Evolutionary conservation across 2,797 vertebrate genomes (phyloP).

Genomic region (Dendrocincla tyrannina): DNA sequence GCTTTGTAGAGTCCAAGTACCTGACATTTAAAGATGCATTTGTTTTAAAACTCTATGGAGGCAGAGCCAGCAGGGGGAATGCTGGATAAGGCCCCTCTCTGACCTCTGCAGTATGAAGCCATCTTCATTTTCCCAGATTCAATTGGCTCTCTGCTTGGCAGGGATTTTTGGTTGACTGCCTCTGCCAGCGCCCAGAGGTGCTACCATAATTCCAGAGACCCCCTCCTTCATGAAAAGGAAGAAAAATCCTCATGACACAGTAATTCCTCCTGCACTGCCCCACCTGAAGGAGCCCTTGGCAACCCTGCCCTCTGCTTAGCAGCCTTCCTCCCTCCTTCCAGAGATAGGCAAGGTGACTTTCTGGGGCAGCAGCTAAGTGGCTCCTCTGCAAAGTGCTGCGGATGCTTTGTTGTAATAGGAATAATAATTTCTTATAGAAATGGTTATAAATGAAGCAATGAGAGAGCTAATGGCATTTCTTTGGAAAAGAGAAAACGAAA

Average conservation of each 20-base stretch:
- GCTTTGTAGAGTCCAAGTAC: neutral
- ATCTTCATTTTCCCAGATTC: neutral
- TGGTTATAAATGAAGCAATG: neutral
- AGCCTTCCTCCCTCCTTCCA: neutral
- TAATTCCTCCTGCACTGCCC: neutral
- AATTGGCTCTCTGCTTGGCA: neutral
- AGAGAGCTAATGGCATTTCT: neutral
- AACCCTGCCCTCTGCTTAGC: neutral
- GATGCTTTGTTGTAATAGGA: neutral
- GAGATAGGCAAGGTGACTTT: neutral
- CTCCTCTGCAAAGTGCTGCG: neutral
- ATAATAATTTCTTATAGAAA: neutral
- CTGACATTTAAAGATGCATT: neutral
- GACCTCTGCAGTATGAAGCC: fast-evolving
- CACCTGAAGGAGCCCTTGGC: neutral
- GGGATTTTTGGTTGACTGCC: neutral
- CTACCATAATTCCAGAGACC: neutral
- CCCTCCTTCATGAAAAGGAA: neutral
- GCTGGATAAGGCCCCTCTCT: neutral
- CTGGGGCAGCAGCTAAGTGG: neutral
- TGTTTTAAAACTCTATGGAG: neutral
- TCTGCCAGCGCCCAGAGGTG: neutral
- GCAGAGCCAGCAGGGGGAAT: neutral
- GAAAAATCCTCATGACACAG: neutral
- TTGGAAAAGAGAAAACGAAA: neutral